Percentiles rank a stretch among this genome's conserved stretches.
Conservation (phyloP, 2,113 vertebrate genomes). For the Proteles cristata region DNA sequence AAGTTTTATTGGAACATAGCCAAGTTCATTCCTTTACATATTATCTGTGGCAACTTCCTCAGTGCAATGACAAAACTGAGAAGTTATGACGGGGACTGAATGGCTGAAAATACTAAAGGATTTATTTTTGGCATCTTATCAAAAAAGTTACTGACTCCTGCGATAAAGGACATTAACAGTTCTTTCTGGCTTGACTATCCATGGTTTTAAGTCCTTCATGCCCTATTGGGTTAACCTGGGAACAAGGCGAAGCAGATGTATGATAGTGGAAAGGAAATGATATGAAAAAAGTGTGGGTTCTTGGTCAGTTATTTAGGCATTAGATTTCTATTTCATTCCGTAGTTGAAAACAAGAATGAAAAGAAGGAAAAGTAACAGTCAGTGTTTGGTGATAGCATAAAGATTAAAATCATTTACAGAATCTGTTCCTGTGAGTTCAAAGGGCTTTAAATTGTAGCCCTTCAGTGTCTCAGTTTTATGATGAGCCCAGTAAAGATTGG, state of each 20-base stretch:
- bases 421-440: background rate
- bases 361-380: background rate
- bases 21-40: background rate
- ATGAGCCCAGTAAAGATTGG: background rate
- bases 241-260: background rate
- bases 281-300: background rate
- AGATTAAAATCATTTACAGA: background rate
- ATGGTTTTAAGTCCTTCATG: background rate
- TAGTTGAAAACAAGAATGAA: constrained; percentile 1
- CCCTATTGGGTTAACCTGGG: background rate
- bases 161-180: background rate
- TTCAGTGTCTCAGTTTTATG: background rate
- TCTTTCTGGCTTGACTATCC: background rate
- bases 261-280: background rate
- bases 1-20: background rate
- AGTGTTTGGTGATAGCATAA: background rate
- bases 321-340: background rate
- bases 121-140: background rate
- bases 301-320: background rate
- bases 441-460: background rate
- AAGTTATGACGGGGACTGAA: background rate
- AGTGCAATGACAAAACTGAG: background rate
- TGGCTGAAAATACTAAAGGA: background rate
- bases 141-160: background rate
- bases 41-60: background rate